Evolutionary conservation across 2,888 invertebrate species (phyloP), one percentile per base, ranked within the genome.

Genomic region (Drosophila leonis): DNA sequence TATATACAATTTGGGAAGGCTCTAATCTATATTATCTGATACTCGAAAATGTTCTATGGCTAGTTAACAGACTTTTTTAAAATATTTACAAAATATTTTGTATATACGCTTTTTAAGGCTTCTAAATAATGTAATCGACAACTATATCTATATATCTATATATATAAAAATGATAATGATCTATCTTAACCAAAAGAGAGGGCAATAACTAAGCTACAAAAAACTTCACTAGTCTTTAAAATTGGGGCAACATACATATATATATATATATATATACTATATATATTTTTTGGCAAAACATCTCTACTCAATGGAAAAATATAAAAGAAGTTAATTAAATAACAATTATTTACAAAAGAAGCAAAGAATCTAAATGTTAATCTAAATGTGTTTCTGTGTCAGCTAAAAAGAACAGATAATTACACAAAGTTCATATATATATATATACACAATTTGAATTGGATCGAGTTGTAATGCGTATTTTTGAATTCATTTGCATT

Each of bases 1-100:
- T 46, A 55, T 57, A 56, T 27, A 44, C 49, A 59, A n/a, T 31
- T 31, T 31, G 48, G 13, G 64, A 71, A 70, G 66, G 56, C 55
- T 75, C 71, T 63, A 61, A 79, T 48, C 31, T 33, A 33, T 33
- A 49, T 49, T 20, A 49, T 49, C 49, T 31, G 20, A 29, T 42
- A 42, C 31, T 56, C 42, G 41, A 56, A 55, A 37, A 71, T 49
- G 68, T 82, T 80, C 66, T 75, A 70, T 64, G 67, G 56, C 75
- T 78, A 88, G 83, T 72, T 78, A 75, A 78, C 88, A 88, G 81
- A 80, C 83, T 83, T 83, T 83, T 88, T 83, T 31, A 49, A 88
- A 86, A 83, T 88, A 83, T 83, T 83, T 83, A 83, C 83, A 83
- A 89, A 87, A 89, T 85, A 85, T 89, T 89, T 89, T 85, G 90